Percentiles rank a stretch among this genome's conserved stretches.
Conservation (phyloP, 2,113 vertebrate species). For the Himantopus leucocephalus region DNA sequence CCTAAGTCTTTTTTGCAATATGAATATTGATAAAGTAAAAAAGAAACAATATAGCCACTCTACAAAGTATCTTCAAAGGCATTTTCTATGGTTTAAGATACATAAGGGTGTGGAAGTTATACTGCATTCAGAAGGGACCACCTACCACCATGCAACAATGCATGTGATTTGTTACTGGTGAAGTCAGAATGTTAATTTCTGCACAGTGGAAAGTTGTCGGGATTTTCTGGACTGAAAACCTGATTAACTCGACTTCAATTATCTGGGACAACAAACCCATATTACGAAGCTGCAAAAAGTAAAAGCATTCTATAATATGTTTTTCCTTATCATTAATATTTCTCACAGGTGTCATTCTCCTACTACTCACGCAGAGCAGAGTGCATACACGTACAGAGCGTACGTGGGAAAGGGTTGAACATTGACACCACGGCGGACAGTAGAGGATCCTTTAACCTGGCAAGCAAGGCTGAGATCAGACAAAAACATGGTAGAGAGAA, state of each 20-base stretch:
- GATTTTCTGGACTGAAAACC: background rate
- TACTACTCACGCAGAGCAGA: background rate
- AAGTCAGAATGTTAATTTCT: background rate
- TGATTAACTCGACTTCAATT: background rate
- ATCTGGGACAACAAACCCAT: background rate
- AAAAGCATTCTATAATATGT: background rate
- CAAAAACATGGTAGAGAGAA: background rate
- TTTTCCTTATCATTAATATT: background rate
- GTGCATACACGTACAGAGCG: background rate
- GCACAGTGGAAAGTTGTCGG: background rate
- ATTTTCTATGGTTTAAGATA: background rate
- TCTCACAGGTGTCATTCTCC: background rate
- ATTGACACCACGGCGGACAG: background rate
- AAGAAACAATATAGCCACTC: background rate
- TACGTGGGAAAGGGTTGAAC: background rate
- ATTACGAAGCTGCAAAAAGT: background rate
- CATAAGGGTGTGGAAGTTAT: accelerated
- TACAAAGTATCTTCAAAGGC: background rate
- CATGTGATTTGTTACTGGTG: background rate
- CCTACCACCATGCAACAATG: background rate
- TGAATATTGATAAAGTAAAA: background rate
- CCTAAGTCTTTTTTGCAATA: background rate
- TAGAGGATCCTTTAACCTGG: background rate
- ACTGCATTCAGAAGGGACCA: background rate
- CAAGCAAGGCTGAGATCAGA: background rate